Conservation (phyloP, 2,797 vertebrate species). For the Crax fasciolata region DNA sequence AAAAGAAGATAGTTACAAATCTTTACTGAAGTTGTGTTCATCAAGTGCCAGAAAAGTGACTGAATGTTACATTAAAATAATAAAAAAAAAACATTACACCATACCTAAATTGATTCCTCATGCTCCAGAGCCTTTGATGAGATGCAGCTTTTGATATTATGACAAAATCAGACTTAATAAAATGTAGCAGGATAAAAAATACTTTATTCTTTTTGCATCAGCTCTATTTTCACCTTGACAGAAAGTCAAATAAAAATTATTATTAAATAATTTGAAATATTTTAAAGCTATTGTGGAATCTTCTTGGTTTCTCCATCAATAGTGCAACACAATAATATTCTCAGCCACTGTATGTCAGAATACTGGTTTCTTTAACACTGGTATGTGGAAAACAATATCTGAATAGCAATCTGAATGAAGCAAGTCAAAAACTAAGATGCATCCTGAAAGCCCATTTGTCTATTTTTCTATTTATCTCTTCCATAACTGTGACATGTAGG, state of each 20-base stretch:
- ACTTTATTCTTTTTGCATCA: slow-evolving; percentile 29
- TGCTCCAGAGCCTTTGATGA: background rate
- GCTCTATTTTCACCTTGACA: slow-evolving; percentile 51
- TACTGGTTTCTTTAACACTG: background rate
- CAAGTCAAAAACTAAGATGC: background rate
- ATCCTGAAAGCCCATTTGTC: background rate
- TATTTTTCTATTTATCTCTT: background rate
- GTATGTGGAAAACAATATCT: background rate
- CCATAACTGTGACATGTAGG: background rate
- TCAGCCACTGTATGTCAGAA: background rate
- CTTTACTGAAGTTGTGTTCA: background rate
- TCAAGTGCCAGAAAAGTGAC: background rate
- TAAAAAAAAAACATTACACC: background rate
- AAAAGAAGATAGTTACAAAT: background rate
- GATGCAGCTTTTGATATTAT: background rate
- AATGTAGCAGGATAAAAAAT: background rate
- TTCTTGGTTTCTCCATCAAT: background rate
- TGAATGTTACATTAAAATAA: background rate
- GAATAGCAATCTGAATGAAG: background rate
- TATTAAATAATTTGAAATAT: slow-evolving; percentile 46
- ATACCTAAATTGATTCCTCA: background rate
- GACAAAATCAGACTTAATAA: background rate
- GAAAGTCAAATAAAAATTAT: slow-evolving; percentile 37
- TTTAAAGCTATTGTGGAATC: background rate
- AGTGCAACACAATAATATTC: background rate